phyloP scores from a whole-genome alignment of 2,888 invertebrate species.

The Brenthis hecate region DNA sequence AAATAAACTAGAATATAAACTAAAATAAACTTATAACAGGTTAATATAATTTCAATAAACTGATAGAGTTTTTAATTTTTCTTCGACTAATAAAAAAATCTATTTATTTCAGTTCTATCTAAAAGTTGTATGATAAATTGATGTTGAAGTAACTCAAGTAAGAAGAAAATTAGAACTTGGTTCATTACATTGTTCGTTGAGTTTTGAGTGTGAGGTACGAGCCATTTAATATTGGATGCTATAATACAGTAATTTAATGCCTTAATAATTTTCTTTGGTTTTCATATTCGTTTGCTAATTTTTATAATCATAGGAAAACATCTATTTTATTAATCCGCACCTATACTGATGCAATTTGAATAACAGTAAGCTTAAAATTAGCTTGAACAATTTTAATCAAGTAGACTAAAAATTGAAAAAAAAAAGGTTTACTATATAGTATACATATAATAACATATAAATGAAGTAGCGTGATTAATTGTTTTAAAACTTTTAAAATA shows the following conservation, averaged over 20 bases:
- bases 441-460: too few relatives aligned
- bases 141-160: conserved; percentile 14
- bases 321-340: too few relatives aligned
- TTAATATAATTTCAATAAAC: too few relatives aligned
- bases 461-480: background rate
- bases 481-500: too few relatives aligned
- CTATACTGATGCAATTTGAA: too few relatives aligned
- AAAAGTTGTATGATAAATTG: conserved; percentile 7
- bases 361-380: too few relatives aligned
- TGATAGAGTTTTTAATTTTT: too few relatives aligned
- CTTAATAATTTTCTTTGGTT: background rate
- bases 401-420: too few relatives aligned
- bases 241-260: background rate
- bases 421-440: too few relatives aligned
- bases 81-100: background rate
- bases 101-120: background rate
- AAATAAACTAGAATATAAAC: background rate
- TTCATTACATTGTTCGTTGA: conserved; percentile 11
- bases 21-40: too few relatives aligned
- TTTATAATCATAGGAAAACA: too few relatives aligned
- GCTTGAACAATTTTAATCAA: too few relatives aligned
- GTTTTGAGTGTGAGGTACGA: conserved; percentile 3
- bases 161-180: conserved; percentile 12
- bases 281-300: background rate
- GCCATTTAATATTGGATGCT: conserved; percentile 7